Percentiles rank a stretch among this genome's conserved stretches.
These are phyloP conservation scores for Acanthosepion esculentum DNA, from an alignment of 2,888 invertebrate genomes.

Conservation along the genomic window DNA sequence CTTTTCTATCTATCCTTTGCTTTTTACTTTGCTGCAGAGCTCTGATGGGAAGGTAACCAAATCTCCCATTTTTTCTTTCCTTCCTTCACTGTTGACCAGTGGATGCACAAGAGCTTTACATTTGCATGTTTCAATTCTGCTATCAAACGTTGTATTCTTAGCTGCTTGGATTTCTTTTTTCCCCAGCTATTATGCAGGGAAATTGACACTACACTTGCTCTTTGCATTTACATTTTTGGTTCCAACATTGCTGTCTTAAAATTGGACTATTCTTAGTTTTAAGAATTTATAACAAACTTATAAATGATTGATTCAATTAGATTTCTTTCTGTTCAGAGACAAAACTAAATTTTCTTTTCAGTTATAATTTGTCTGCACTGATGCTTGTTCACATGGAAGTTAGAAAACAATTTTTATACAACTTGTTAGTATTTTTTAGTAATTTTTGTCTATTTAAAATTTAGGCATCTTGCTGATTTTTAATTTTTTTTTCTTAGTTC, in stretches of 20 bases:
- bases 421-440: too few relatives aligned
- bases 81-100: conserved; percentile 40
- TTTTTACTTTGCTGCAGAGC: conserved; percentile 53
- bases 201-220: background rate
- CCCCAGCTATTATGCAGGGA: background rate
- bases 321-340: background rate
- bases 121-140: conserved; percentile 33
- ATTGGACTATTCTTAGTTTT: background rate
- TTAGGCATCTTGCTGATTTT: too few relatives aligned
- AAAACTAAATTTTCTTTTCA: background rate
- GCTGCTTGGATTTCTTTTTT: background rate
- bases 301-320: background rate
- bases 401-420: too few relatives aligned
- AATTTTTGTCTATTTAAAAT: too few relatives aligned
- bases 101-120: conserved; percentile 20
- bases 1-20: conserved; percentile 42
- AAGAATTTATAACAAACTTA: background rate
- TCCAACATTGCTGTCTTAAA: background rate
- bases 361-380: background rate
- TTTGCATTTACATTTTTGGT: background rate
- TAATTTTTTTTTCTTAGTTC: too few relatives aligned
- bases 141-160: background rate
- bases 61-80: conserved; percentile 39
- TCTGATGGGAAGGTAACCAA: conserved; percentile 58
- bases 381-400: background rate